Evolutionary conservation across 2,113 vertebrate genomes (phyloP).

Genomic region (Varanus salvator): DNA sequence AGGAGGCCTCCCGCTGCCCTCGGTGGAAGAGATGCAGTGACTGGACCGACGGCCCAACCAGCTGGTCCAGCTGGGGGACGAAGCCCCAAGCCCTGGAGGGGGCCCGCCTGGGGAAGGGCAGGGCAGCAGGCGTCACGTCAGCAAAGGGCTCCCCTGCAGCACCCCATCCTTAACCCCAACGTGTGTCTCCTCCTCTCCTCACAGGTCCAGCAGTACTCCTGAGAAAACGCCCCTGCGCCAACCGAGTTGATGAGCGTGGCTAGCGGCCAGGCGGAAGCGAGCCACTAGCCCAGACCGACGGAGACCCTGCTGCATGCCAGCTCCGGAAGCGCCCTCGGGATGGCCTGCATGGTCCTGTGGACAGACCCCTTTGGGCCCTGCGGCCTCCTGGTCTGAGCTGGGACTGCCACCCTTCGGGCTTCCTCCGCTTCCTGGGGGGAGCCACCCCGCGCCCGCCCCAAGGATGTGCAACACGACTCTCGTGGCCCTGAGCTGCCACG

Average conservation of each 20-base stretch:
- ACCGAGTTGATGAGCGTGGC: neutral
- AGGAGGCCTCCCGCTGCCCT: neutral
- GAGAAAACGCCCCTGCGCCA: neutral
- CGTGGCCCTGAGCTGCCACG: slow-evolving; percentile 84
- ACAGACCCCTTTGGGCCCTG: neutral
- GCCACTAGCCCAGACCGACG: neutral
- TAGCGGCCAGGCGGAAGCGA: too few species aligned
- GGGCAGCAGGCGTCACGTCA: too few species aligned
- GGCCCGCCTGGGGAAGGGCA: neutral
- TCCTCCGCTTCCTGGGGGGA: neutral
- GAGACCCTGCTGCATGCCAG: neutral
- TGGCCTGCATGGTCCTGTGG: neutral
- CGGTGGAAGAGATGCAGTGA: neutral
- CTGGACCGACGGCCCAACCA: neutral
- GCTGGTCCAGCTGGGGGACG: too few species aligned
- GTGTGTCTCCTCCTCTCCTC: neutral
- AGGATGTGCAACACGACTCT: slow-evolving; percentile 86
- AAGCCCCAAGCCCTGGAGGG: neutral
- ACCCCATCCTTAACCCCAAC: neutral
- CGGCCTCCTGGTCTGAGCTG: neutral
- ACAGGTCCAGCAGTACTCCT: neutral
- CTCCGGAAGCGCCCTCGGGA: neutral
- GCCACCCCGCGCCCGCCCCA: neutral
- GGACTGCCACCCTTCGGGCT: neutral
- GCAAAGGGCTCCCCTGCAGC: neutral